Percentiles rank a stretch among this genome's conserved stretches.
Evolutionary conservation across 1,140 invertebrate genomes (phyloP).

Genomic region (Calephelis nemesis): DNA sequence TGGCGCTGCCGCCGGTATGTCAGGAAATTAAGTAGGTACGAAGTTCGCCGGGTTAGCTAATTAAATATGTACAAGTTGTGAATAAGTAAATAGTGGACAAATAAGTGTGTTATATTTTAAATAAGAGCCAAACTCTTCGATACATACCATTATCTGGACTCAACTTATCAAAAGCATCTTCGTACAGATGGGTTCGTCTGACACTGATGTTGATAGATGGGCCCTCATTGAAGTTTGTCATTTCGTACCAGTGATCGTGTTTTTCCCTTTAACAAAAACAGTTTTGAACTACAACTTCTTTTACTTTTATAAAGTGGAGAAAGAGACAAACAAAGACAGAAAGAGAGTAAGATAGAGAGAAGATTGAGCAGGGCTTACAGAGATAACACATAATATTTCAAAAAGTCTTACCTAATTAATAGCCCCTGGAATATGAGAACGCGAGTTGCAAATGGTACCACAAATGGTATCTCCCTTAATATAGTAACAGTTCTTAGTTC

Average conservation of each 20-base stretch:
- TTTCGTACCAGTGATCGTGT: constrained; percentile 85
- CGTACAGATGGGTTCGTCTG: constrained; percentile 95
- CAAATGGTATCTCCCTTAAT: constrained; percentile 95
- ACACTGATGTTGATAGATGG: constrained; percentile 90
- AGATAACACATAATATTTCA: background rate
- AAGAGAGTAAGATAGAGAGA: too few species aligned
- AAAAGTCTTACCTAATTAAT: constrained; percentile 61
- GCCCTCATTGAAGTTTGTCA: constrained; percentile 86
- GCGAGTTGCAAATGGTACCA: constrained; percentile 93
- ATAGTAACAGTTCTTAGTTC: constrained; percentile 94
- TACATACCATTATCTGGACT: constrained; percentile 90
- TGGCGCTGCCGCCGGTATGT: too few species aligned
- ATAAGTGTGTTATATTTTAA: too few species aligned
- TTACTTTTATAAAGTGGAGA: background rate
- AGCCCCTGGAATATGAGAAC: constrained; percentile 92
- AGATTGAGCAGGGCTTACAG: background rate
- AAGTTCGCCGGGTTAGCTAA: too few species aligned
- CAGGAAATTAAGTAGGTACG: too few species aligned
- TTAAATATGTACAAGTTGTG: too few species aligned
- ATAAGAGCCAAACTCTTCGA: constrained; percentile 1
- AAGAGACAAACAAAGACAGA: background rate
- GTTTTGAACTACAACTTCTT: background rate
- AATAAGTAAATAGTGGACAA: too few species aligned
- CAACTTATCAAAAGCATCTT: constrained; percentile 97
- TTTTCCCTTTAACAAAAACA: constrained; percentile 80